A percentile compares a stretch with the other conserved stretches of the same genome.
Evolutionary conservation across 53 echinoderm and acorn worm genomes (phyloP).

Genomic region (Arbacia lixula): DNA sequence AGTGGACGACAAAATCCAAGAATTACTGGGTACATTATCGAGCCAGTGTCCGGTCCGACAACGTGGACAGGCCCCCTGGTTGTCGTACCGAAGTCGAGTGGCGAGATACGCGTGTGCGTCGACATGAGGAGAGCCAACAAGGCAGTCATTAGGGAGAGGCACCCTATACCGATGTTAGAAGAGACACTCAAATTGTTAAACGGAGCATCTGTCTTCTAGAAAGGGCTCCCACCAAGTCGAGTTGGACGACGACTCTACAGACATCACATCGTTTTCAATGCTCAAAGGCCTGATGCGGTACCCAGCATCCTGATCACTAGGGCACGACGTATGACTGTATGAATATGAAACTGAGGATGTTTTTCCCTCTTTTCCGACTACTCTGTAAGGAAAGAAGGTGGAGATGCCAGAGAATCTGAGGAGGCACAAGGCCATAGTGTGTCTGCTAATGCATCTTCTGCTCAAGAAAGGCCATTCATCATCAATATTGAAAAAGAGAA

Average conservation of each 20-base stretch:
- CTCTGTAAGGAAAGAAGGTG: no score
- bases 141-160: constrained; percentile 61
- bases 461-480: no score
- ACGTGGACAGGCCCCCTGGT: background rate
- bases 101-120: constrained; percentile 58
- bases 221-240: constrained; percentile 62
- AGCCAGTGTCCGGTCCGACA: no score
- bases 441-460: no score
- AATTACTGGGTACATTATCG: background rate
- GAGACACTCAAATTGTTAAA: constrained; percentile 55
- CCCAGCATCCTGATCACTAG: no score
- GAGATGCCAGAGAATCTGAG: no score
- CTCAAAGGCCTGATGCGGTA: constrained; percentile 49
- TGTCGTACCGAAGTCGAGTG: constrained; percentile 44
- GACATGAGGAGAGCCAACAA: constrained; percentile 70
- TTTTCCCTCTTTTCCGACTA: no score
- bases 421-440: no score
- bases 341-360: no score
- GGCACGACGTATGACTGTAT: no score
- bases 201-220: constrained; percentile 55
- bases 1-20: constrained; percentile 1
- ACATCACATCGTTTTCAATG: constrained; percentile 57
- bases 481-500: no score
- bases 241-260: constrained; percentile 50
- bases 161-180: constrained; percentile 68